Base-by-base conservation (phyloP, 2,888 invertebrate species). In the Labia minor region DNA sequence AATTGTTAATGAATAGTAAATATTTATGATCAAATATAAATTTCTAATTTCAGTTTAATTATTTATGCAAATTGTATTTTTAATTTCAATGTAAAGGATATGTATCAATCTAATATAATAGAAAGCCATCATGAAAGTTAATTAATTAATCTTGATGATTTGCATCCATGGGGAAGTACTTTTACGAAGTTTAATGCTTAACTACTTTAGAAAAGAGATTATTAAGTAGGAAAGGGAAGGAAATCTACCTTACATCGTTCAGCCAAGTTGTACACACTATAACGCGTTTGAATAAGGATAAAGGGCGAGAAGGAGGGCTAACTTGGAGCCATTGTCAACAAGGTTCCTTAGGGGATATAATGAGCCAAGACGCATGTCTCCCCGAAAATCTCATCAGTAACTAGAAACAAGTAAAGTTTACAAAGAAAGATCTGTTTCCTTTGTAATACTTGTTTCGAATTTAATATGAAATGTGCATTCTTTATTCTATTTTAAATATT, bases 381-480 rank as follows among this genome's bases (percentile, higher is more conserved):
- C 49, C 49, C 49, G 2, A 16, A 11, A 49, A 10, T 49, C 49
- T 49, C 49, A 49, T 49, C 49, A 49, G n/a, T 14, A 49, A 10
- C 49, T 49, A 16, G 49, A 49, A 49, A 49, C 49, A 8, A 49
- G 49, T 4, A 49, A 49, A 49, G 49, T 49, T 49, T n/a, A n/a
- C 49, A 49, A 49, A 49, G 49, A 49, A 49, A 49, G 2, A 49
- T 49, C 4, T 26, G 8, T 26, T 8, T 26, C 26, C 8, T 26
- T 26, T 49, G 14, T 49, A 49, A 49, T 49, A 4, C 16, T 49
- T 49, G 14, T 11, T 49, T 49, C 16, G 49, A n/a, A n/a, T 49
- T 49, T 49, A n/a, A 49, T 49, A 49, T 49, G 49, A 49, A 49
- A 49, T 49, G n/a, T n/a, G 16, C 49, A n/a, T 49, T 49, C 49